Evolutionary conservation across 2,888 invertebrate species (phyloP).

Genomic region (Rhimphoctona megacephalus): DNA sequence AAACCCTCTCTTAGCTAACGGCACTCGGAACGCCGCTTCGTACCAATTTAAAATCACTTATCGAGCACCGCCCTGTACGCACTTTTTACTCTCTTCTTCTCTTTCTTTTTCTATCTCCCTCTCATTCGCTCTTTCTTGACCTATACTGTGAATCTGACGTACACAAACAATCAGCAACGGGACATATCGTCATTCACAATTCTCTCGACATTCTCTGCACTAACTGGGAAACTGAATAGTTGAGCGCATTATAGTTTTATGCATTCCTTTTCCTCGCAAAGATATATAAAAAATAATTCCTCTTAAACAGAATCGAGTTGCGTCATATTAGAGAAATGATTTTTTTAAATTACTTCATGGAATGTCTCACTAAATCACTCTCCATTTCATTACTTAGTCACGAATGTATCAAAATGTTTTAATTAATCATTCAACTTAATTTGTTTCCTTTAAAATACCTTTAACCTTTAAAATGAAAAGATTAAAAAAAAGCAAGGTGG

Average conservation of each 20-base stretch:
- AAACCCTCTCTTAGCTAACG: constrained; percentile 46
- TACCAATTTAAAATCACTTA: constrained; percentile 77
- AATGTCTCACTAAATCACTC: neutral
- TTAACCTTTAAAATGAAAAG: no score
- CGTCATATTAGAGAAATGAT: neutral
- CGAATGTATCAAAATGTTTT: neutral
- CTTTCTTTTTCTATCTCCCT: neutral
- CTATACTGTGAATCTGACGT: constrained; percentile 12
- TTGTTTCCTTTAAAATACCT: no score
- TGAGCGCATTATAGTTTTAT: constrained; percentile 28
- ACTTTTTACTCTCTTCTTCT: constrained; percentile 11
- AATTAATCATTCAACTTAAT: neutral
- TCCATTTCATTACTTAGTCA: constrained; percentile 6
- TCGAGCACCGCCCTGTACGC: constrained; percentile 66
- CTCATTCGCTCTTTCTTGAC: constrained; percentile 4
- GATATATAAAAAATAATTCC: neutral
- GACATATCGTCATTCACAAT: constrained; percentile 55
- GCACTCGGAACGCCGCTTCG: constrained; percentile 62
- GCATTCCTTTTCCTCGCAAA: constrained; percentile 19
- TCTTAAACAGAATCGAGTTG: neutral
- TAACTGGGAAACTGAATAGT: constrained; percentile 26
- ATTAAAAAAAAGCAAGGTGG: no score
- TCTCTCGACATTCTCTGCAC: constrained; percentile 44
- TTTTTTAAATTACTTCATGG: neutral
- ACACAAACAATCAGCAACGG: constrained; percentile 19